Evolutionary conservation across 2,113 vertebrate species (phyloP).

Genomic region (Forbesichthys papilliferus): DNA sequence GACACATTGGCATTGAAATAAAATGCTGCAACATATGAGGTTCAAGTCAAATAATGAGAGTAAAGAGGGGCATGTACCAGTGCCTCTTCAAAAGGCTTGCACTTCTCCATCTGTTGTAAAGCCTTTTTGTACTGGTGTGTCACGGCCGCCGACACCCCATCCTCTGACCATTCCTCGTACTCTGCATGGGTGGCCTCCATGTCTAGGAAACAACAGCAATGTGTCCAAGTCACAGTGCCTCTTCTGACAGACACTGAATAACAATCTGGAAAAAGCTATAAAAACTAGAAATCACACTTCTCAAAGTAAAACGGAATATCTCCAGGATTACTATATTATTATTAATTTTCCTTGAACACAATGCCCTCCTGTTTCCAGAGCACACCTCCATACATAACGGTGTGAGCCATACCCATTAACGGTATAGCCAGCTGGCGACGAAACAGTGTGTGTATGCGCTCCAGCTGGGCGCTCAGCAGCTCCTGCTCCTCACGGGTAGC

Average conservation of each 20-base stretch:
- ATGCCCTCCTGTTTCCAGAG: conserved; percentile 5
- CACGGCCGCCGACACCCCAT: conserved; percentile 77
- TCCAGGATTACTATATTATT: no score
- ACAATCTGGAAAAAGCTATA: no score
- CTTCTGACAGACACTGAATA: no score
- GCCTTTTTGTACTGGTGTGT: conserved; percentile 85
- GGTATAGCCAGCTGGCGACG: conserved; percentile 91
- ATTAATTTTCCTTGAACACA: background rate
- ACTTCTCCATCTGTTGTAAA: conserved; percentile 84
- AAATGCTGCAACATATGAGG: background rate
- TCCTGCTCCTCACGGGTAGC: conserved; percentile 86
- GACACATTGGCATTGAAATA: conserved; percentile 20
- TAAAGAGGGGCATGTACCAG: conserved; percentile 77
- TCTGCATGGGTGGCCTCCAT: conserved; percentile 92
- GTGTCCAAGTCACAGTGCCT: background rate
- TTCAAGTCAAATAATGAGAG: background rate
- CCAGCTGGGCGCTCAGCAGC: conserved; percentile 84
- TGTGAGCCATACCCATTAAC: conserved; percentile 82
- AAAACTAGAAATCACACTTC: no score
- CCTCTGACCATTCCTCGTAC: conserved; percentile 92
- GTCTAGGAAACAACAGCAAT: conserved; percentile 68
- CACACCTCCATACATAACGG: conserved; percentile 34
- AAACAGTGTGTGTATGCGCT: conserved; percentile 90
- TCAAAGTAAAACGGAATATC: background rate
- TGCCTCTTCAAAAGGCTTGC: conserved; percentile 85